Base-by-base conservation (phyloP, 2,888 invertebrate genomes). In the Scaptomyza caliginosa region DNA sequence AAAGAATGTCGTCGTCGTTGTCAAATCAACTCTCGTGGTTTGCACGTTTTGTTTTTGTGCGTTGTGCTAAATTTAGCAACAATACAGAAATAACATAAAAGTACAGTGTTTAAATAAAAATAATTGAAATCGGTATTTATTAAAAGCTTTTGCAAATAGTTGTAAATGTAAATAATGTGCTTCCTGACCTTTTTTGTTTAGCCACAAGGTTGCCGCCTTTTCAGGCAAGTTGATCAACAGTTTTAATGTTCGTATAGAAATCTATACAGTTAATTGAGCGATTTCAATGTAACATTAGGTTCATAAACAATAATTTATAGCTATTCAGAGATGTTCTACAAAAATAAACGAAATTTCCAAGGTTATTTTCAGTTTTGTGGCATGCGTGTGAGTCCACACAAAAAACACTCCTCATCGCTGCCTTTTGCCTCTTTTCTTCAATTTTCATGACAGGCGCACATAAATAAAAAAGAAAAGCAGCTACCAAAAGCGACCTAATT, bases 1-100 rank as follows among this genome's bases (percentile, higher is more conserved):
- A 45, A 36, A 55, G 38, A 46, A 48, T 52, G 58, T 62, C 46
- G 51, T 60, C 30, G 65, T 49, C 48, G 51, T 46, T 2, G 13
- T 3, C 30, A n/a, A 13, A n/a, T 30, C 39, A 39, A 42, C 62
- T 81, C 80, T 74, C 76, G 80, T 82, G 85, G 76, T 38, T 30
- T 45, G 74, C 80, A 85, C 85, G 80, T 81, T 85, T 78, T 36
- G 49, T 51, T 32, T 17, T 43, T 42, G 62, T 46, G 36, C 28
- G 11, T 17, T 3, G 4, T 1, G 55, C 67, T 67, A 62, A 67
- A 50, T 46, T 57, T 74, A 60, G 59, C 49, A 21, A 42, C 23
- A 21, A 43, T 24, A 8, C 4, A 17, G 6, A 17, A 19, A 26
- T 10, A 32, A 32, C n/a, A 28, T 19, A 46, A 21, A 65, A 21